Base-by-base conservation (phyloP, 2,797 vertebrate species). In the Paedocypris micromegethes region DNA sequence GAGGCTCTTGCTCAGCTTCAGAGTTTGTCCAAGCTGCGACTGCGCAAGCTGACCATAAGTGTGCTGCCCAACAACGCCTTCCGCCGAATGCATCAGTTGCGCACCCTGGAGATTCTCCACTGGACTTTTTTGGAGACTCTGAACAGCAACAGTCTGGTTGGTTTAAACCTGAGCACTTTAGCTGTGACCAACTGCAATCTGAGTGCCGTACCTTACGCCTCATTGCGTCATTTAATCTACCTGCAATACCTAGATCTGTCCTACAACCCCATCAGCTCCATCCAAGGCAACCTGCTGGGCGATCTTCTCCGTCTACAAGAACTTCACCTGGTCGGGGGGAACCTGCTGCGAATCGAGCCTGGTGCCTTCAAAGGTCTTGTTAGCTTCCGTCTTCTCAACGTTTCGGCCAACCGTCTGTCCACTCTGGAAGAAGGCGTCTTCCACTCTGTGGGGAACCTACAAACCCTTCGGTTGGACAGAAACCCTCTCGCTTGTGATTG, bases 401-500 rank as follows among this genome's bases (percentile, higher is more conserved):
- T 96, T 56, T 90, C 93, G 0, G 88, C 90, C 40, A 97, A 97
- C n/a, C 87, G 85, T 67, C 89, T 96, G 9, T 76, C 75, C 9
- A 94, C 92, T 0, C 81, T 96, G 2, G 92, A 93, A 77, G 92
- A 95, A 76, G 84, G 87, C 1, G 89, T 82, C 75, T 93, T 97
- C 72, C 90, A 93, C 72, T 90, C 92, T 0, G 87, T 91, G 9
- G 91, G 91, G 56, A 91, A 86, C 78, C 80, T 97, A 72, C 91
- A 93, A 75, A 91, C 89, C 42, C 75, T 97, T 65, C 79, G 91
- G n/a, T 77, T 97, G 51, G 93, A 94, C 2, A 84, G 86, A 51
- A 97, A 96, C 74, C 93, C 92, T 0, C 75, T 97, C 43, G 89
- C 89, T 37, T 97, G 94, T 3, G 94, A 97, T 82, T 97, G 94